Base-by-base conservation (phyloP, 2,797 vertebrate genomes). In the Vultur gryphus region DNA sequence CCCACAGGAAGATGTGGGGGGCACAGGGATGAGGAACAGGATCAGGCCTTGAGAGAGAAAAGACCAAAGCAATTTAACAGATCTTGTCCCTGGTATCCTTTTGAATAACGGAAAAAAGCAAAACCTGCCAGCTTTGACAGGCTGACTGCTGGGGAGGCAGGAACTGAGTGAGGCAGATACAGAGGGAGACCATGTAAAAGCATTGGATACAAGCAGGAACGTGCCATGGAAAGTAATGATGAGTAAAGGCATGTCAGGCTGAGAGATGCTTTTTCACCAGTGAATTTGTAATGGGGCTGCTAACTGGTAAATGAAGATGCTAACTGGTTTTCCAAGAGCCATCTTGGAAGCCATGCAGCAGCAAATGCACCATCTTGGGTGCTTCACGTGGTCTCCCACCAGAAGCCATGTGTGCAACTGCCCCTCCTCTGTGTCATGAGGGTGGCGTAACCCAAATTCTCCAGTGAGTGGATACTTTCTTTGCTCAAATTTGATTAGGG, bases 51-150 rank as follows among this genome's bases (percentile, higher is more conserved):
- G 48, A 62, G n/a, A 91, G 16, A 46, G 39, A 62, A 69, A 87
- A 18, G 33, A 72, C 29, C 16, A 91, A 85, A 82, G 43, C 52
- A 35, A 58, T 65, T 84, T 58, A 55, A 78, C 89, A 83, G 13
- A 48, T 19, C 39, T 48, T 84, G 39, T 70, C 24, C 13, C 21
- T 7, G 3, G 16, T 66, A 41, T 31, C 29, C 41, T 77, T 86
- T 54, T 67, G 61, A 89, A 71, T 51, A 85, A 71, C 21, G 44
- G 69, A 52, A 80, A 44, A 66, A 70, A 83, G 10, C 0, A 6
- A 82, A 91, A 20, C 23, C 76, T 93, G 39, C 9, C 82, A 66
- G 54, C 10, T 93, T 71, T 76, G 87, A 64, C 64, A 81, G 48
- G 64, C 25, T 76, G 76, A 29, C 48, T 89, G 46, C 79, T 72